Evolutionary conservation across 2,113 vertebrate species (phyloP), one percentile per base, ranked within the genome.

Genomic region (Aspidoscelis tigris): DNA sequence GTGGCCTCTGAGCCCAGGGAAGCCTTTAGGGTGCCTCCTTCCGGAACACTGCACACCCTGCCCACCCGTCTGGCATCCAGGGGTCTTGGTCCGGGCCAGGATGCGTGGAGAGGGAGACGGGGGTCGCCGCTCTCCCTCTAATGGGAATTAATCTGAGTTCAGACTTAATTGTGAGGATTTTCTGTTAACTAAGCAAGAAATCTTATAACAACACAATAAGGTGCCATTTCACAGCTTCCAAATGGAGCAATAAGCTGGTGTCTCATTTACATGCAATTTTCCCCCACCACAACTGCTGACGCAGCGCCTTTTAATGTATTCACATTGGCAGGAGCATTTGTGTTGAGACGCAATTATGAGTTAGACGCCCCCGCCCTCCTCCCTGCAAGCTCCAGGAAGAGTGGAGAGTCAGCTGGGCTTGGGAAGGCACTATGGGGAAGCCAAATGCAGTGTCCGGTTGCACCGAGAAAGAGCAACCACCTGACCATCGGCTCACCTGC

Each of bases 231-330:
- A 81, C 91, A 88, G 89, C 89, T 84, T 93, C 93, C 88, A 92
- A 92, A 89, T 80, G 90, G 92, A 94, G 90, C 66, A 61, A 91
- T 86, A 88, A 89, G 87, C 83, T 84, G 90, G 90, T 65, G 84
- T 76, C 91, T 91, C 93, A 84, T 93, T 91, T 91, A 83, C 89
- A 90, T 92, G 92, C 88, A 53, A 79, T 92, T 91, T 85, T 88
- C 93, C 86, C 89, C 21, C 44, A 41, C 87, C 50, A 20, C 82
- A 90, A 91, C 88, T 70, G 93, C 95, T 95, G 95, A 94, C 87
- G n/a, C 71, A 10, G 89, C 87, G 78, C 86, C 91, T 95, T 94
- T 93, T 94, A 94, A 94, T 94, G 89, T 90, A 93, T 93, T 95
- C 90, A 86, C 93, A 88, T 78, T 89, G 92, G 91, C 89, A 90